A percentile compares a stretch with the other conserved stretches of the same genome.
Evolutionary conservation across 2,113 vertebrate genomes (phyloP).

Genomic region (Tympanuchus pallidicinctus): DNA sequence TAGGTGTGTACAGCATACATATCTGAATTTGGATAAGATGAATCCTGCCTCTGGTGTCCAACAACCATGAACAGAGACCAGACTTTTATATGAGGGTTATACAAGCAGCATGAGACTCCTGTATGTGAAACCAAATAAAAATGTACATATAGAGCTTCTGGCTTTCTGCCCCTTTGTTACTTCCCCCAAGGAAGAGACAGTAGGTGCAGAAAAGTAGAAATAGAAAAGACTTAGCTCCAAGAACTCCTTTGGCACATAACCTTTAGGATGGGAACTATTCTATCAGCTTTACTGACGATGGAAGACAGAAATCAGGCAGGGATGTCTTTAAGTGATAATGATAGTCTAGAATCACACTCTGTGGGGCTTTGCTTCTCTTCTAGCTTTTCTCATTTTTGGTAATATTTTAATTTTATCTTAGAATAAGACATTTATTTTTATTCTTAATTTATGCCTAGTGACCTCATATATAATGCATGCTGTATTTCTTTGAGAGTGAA

Average conservation of each 20-base stretch:
- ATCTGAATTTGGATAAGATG: neutral
- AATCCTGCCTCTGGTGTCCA: neutral
- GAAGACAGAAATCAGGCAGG: neutral
- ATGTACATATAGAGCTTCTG: neutral
- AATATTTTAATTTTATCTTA: neutral
- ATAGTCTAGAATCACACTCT: neutral
- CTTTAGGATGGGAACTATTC: neutral
- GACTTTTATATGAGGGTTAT: neutral
- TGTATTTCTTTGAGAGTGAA: neutral
- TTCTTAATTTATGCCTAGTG: neutral
- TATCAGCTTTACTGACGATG: neutral
- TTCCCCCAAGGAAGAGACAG: neutral
- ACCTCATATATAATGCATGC: neutral
- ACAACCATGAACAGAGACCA: neutral
- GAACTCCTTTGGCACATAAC: neutral
- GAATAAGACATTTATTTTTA: neutral
- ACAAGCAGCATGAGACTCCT: neutral
- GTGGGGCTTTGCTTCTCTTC: neutral
- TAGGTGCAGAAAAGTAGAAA: accelerated
- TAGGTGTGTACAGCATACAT: neutral
- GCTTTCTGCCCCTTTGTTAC: neutral
- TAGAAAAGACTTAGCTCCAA: neutral
- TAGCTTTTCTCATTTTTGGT: neutral
- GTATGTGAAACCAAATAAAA: neutral
- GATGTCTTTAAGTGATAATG: neutral